Evolutionary conservation across 1,140 invertebrate genomes (phyloP), one percentile per base, ranked within the genome.

Genomic region (Achroia grisella): DNA sequence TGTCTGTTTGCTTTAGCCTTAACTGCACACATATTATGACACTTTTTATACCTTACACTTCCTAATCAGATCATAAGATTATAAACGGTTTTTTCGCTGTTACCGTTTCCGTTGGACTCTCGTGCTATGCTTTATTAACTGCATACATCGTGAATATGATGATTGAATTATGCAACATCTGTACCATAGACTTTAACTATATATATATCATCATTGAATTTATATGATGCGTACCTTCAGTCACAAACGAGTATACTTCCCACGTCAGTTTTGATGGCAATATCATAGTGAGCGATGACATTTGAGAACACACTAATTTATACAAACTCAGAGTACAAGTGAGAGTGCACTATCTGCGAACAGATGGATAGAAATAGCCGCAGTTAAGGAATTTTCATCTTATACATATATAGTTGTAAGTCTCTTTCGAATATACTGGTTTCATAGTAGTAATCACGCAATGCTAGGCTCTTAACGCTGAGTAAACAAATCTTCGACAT

Each of bases 401-500:
- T 66, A 65, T 67, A 66, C 51, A 48, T 62, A 50, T 57, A 39
- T 14, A 55, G 33, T 53, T 33, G 62, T 75, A 67, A 71, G 68
- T 65, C 55, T 52, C 73, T 63, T 70, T 73, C 76, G 64, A 62
- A 64, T 64, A 48, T 28, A 56, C 28, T 56, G 41, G 29, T 41
- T 12, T 6, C 37, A 29, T 37, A 36, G 41, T 58, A 50, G 67
- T 74, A 72, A 78, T 79, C 74, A 71, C 60, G 67, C 71, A 64
- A 72, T 58, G 58, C 52, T 62, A 62, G 51, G 56, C 69, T 72
- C 62, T 76, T 74, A 81, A 56, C 62, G 55, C 65, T 66, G 64
- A 75, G 60, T 66, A 72, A 78, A 82, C 78, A 79, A 82, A 79
- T 82, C 78, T 82, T 76, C 66, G 70, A 78, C 78, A 83, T 83